phyloP scores from a whole-genome alignment of 2,113 vertebrate species.

The Phyllostomus hastatus region DNA sequence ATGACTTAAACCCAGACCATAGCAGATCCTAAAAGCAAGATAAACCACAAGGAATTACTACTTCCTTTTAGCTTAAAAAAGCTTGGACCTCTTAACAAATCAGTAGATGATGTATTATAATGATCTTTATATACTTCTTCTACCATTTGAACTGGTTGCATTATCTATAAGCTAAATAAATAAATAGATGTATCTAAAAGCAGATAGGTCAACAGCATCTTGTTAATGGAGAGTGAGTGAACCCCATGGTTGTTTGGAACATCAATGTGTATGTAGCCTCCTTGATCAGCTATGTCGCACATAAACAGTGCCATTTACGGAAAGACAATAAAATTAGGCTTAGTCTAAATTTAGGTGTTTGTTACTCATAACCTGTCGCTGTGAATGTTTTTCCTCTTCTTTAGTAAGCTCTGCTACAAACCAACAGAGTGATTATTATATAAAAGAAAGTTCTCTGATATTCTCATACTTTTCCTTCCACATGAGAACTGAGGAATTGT shows the following conservation, averaged over 20 bases:
- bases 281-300: neutral
- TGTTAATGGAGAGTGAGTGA: constrained; percentile 3
- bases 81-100: constrained; percentile 33
- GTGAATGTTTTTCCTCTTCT: neutral
- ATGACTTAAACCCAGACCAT: constrained; percentile 29
- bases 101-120: constrained; percentile 42
- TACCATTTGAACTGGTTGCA: constrained; percentile 10
- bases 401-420: constrained; percentile 28
- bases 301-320: neutral
- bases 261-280: neutral
- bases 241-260: neutral
- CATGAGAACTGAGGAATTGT: neutral
- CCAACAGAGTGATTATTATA: neutral
- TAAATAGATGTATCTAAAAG: constrained; percentile 15
- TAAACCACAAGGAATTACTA: constrained; percentile 57
- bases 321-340: constrained; percentile 12
- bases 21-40: constrained; percentile 28
- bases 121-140: constrained; percentile 43
- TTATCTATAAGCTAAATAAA: constrained; percentile 20
- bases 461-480: neutral
- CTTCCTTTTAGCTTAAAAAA: constrained; percentile 41
- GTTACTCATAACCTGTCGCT: neutral
- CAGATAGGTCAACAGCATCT: neutral
- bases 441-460: neutral
- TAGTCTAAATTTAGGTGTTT: neutral